phyloP scores from a whole-genome alignment of 2,888 invertebrate genomes.

The Nemoura dubitans region DNA sequence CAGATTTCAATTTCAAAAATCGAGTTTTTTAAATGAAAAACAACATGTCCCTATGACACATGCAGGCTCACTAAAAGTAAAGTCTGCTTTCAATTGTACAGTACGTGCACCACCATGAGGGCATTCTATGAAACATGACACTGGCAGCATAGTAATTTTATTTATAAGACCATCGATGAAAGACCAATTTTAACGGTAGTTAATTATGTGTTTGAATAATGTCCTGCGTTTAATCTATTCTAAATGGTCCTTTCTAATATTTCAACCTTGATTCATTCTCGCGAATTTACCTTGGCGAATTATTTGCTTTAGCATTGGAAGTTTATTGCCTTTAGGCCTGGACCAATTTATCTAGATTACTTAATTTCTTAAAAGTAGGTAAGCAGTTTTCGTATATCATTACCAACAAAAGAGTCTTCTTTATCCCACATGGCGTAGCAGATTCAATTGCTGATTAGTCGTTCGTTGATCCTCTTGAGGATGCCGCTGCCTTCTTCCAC shows the following conservation, averaged over 20 bases:
- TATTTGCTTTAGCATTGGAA: constrained; percentile 16
- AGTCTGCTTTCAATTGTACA: not conserved
- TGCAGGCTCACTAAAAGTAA: not conserved
- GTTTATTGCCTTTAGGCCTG: not conserved
- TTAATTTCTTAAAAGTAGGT: not conserved
- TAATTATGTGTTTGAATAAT: not conserved
- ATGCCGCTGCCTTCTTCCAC: not conserved
- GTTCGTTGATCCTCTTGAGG: not conserved
- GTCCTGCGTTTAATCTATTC: not conserved
- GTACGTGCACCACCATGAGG: not conserved
- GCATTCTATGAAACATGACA: not conserved
- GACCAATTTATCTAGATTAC: not conserved
- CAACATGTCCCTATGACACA: not conserved
- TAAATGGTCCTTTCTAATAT: constrained; percentile 12
- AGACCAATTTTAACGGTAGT: constrained; percentile 12
- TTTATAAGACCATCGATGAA: not conserved
- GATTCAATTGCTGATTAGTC: not conserved
- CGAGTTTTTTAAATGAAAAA: not conserved
- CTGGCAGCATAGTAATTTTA: not conserved
- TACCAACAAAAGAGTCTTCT: not conserved
- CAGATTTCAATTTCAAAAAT: not conserved
- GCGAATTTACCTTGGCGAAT: constrained; percentile 23
- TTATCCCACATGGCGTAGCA: not conserved
- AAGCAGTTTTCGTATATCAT: not conserved
- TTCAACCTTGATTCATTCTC: constrained; percentile 4